Base-by-base conservation (phyloP, 2,797 vertebrate genomes). In the Smutsia gigantea region DNA sequence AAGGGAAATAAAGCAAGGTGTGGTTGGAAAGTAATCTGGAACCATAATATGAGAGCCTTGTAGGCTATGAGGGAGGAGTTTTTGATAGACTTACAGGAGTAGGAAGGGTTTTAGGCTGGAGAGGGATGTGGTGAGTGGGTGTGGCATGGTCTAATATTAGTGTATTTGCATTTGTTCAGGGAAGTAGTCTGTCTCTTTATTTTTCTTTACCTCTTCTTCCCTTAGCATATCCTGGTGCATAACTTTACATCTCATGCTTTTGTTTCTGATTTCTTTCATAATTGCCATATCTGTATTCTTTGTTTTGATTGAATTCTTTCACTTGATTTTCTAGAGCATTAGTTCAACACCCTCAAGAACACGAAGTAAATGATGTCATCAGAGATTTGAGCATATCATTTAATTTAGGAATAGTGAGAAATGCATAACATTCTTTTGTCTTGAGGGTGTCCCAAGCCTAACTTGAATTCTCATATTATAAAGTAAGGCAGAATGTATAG, bases 301-400 rank as follows among this genome's bases (percentile, higher is more conserved):
- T 63, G n/a, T 66, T 96, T 61, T 90, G 49, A 72, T 85, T 87
- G 31, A 75, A 64, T 86, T 93, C 72, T 81, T 97, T 72, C 59
- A 81, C 39, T 87, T 93, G 59, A 96, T 92, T 93, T 94, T 94
- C 82, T 90, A n/a, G 90, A 82, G 57, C 49, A 55, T 46, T 93
- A 69, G 29, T 92, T 93, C 31, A 96, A 34, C 42, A 75, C 18
- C 66, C 42, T 94, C 46, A 82, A 25, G 64, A 94, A 92, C 39
- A 78, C 37, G 81, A 61, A 85, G 7, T 68, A 82, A 69, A 75
- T 93, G 64, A 27, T 61, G n/a, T 57, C 25, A 49, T 93, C 39
- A 78, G 84, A 96, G 49, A 83, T 88, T 82, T 66, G 77, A 93
- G 29, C 27, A 18, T 74, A 46, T 61, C n/a, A 57, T 97, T 95